Base-by-base conservation (phyloP, 2,888 invertebrate genomes). In the Cephalotes varians region DNA sequence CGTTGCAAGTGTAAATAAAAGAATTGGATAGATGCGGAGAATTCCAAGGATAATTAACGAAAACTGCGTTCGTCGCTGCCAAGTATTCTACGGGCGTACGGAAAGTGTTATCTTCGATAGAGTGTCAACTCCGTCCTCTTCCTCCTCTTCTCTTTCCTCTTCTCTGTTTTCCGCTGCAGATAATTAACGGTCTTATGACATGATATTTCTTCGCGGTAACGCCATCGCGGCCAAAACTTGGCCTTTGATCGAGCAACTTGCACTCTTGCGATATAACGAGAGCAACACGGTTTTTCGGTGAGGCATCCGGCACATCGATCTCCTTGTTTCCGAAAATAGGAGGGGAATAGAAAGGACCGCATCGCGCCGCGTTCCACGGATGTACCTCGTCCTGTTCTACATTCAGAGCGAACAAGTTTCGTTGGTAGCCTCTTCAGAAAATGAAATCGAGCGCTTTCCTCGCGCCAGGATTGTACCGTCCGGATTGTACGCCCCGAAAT, bases 391-490 rank as follows among this genome's bases (percentile, higher is more conserved):
- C 47, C 60, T 62, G 72, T 34, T 77, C 67, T 67, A 64, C 31
- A 54, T 62, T 25, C 60, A 47, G 58, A 54, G 18, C 34, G 51
- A 56, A 47, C 73, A 69, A 77, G 49, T 73, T 69, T 67, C 84
- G 49, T 56, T 47, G 76, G 56, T 37, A n/a, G 51, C 44, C 54
- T 37, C 51, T 64, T 56, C 56, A 60, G 69, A 79, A 65, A 84
- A 80, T 80, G 86, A 86, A 87, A 81, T 84, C 81, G 85, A 86
- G 80, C 86, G 81, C 71, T 83, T 37, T 47, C 47, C 56, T 67
- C 58, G 51, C 25, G 56, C 79, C 82, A 56, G 44, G 82, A 85
- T 73, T 77, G 74, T 65, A 44, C 60, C 54, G 82, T 54, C 28
- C 74, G 84, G 74, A 86, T 86, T 86, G 84, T 67, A 67, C 44